Evolutionary conservation across 1,140 invertebrate species (phyloP), one percentile per base, ranked within the genome.

Genomic region (Heliconius eleuchia): DNA sequence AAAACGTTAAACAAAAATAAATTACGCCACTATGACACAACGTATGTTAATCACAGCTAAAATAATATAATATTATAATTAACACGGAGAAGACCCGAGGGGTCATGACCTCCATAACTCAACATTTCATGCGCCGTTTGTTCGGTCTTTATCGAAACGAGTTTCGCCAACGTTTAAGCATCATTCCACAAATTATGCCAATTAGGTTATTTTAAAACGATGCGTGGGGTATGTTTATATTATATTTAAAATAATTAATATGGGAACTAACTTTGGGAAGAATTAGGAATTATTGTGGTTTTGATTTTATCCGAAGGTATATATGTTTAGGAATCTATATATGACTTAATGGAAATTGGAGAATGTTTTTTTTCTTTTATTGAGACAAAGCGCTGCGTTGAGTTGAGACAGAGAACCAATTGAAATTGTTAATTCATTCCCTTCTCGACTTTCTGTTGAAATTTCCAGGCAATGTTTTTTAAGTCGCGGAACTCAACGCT

Each of bases 151-250:
- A 66, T 27, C n/a, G 60, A 16, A 66, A 66, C 60, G 9, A 66
- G 60, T 66, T 66, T 66, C 23, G 3, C 11, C 3, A 66, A 27
- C 60, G 60, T 66, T 66, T 66, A 66, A 66, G 60, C 2, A 11
- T 66, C 11, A 66, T 66, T 66, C 27, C 60, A 9, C 60, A 66
- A 66, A 66, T 66, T 66, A 66, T 66, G 23, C 60, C 60, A 66
- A 66, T 66, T 66, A 66, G 23, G 27, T 66, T 66, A 66, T 66
- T 66, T 57, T 66, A 66, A 66, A 66, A 66, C 60, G 60, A 27
- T 16, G 60, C 60, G 60, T 66, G 60, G 60, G 60, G 60, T 66
- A 66, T 27, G 1, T 66, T 66, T 66, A 66, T 27, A 66, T 27
- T n/a, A n/a, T n/a, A n/a, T n/a, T n/a, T n/a, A n/a, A n/a, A n/a